Percentiles rank a stretch among this genome's conserved stretches.
Evolutionary conservation across 2,113 vertebrate genomes (phyloP).

Genomic region (Brachyhypopomus occidentalis): DNA sequence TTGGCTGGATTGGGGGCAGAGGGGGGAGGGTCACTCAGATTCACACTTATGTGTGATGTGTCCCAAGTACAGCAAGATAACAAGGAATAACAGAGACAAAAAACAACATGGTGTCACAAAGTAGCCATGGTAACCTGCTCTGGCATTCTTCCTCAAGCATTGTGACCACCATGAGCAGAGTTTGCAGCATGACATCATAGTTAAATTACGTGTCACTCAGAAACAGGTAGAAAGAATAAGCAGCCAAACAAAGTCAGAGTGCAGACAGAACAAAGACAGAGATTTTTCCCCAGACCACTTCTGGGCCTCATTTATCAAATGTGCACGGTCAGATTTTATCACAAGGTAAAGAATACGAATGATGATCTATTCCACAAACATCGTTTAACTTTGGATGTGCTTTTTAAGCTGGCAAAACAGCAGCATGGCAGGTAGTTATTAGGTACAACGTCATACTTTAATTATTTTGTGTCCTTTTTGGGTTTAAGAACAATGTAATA

Average conservation of each 20-base stretch:
- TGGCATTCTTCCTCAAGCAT: constrained; percentile 22
- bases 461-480: background rate
- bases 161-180: constrained; percentile 14
- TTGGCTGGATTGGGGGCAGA: background rate
- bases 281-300: constrained; percentile 22
- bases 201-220: constrained; percentile 15
- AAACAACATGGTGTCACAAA: constrained; percentile 13
- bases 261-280: constrained; percentile 44
- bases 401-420: background rate
- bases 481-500: background rate
- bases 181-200: constrained; percentile 22
- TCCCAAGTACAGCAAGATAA: background rate
- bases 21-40: background rate
- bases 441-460: background rate
- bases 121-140: constrained; percentile 7
- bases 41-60: background rate
- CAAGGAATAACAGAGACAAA: background rate
- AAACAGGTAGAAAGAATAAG: constrained; percentile 46
- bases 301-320: constrained; percentile 56
- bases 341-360: background rate
- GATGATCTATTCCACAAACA: background rate
- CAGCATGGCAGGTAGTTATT: background rate
- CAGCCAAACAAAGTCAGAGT: constrained; percentile 65
- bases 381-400: background rate
- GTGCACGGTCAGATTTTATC: background rate